phyloP scores from a whole-genome alignment of 1,140 invertebrate genomes.

The Camponotus pennsylvanicus region DNA sequence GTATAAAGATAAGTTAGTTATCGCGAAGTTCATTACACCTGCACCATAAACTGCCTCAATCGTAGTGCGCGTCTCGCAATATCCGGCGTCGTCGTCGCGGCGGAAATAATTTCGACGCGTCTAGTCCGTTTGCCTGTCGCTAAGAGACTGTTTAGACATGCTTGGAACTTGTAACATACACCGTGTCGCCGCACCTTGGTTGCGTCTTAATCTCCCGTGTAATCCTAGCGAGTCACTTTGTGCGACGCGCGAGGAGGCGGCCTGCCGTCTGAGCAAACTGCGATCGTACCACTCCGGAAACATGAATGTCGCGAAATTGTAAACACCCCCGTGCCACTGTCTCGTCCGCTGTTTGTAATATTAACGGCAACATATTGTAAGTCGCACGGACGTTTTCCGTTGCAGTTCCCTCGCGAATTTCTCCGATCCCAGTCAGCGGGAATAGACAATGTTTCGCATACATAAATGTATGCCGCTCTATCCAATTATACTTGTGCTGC shows the following conservation, averaged over 20 bases:
- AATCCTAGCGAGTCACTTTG: constrained; percentile 62
- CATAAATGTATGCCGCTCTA: not conserved
- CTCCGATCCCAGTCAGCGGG: not conserved
- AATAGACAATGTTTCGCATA: not conserved
- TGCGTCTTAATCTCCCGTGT: constrained; percentile 53
- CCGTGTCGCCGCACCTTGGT: constrained; percentile 33
- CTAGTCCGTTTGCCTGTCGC: constrained; percentile 48
- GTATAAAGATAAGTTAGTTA: constrained; percentile 18
- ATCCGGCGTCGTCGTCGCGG: constrained; percentile 36
- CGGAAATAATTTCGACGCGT: constrained; percentile 57
- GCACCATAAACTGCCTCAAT: not conserved
- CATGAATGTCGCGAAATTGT: constrained; percentile 32
- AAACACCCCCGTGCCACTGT: constrained; percentile 44
- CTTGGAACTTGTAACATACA: constrained; percentile 31
- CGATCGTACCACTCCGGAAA: constrained; percentile 33
- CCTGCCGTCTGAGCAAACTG: constrained; percentile 58
- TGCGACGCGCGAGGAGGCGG: not conserved
- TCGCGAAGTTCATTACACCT: constrained; percentile 10
- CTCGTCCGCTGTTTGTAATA: constrained; percentile 35
- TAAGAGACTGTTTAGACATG: constrained; percentile 26
- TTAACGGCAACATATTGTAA: constrained; percentile 54
- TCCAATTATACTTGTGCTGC: not conserved
- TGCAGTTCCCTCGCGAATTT: not conserved
- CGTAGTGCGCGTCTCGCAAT: constrained; percentile 33
- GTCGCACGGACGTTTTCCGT: not conserved